Percentiles rank a stretch among this genome's conserved stretches.
phyloP scores from a whole-genome alignment of 2,888 invertebrate species.

The Trypoxylon attenuatum region DNA sequence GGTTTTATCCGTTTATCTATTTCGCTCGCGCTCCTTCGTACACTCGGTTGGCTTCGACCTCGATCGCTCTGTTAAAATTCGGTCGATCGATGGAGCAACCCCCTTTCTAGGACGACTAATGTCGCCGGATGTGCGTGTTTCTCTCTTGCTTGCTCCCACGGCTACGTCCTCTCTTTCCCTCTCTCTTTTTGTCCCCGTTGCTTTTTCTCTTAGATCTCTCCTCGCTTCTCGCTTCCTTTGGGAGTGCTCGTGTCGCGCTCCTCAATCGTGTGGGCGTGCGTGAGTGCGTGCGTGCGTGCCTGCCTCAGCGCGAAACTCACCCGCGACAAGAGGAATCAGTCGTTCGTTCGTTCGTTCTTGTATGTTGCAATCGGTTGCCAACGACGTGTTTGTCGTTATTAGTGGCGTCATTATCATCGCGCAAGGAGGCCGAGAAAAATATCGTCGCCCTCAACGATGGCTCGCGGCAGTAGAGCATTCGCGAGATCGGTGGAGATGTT shows the following conservation, averaged over 20 bases:
- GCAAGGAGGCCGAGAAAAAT: too few relatives aligned
- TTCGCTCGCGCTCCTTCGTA: conserved; percentile 21
- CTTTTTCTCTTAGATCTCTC: neutral
- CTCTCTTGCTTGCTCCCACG: neutral
- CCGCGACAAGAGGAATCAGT: too few relatives aligned
- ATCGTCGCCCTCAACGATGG: too few relatives aligned
- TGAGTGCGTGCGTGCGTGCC: too few relatives aligned
- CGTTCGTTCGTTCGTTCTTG: too few relatives aligned
- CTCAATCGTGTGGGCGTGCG: neutral
- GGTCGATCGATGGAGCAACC: conserved; percentile 63
- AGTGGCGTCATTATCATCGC: too few relatives aligned
- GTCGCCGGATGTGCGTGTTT: conserved; percentile 37
- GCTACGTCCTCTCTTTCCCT: neutral
- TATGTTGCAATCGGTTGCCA: too few relatives aligned
- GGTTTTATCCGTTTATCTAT: conserved; percentile 24
- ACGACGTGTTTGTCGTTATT: too few relatives aligned
- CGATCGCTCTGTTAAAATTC: conserved; percentile 59
- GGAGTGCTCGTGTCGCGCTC: neutral
- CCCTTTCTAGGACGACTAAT: conserved; percentile 38
- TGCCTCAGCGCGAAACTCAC: too few relatives aligned
- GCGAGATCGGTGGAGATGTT: conserved; percentile 40
- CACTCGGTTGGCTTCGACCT: conserved; percentile 53
- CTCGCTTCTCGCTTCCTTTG: neutral
- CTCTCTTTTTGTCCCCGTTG: neutral
- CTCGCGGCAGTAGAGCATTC: too few relatives aligned